Conservation (phyloP, 2,888 invertebrate species). For the Sinotaia quadrata region DNA sequence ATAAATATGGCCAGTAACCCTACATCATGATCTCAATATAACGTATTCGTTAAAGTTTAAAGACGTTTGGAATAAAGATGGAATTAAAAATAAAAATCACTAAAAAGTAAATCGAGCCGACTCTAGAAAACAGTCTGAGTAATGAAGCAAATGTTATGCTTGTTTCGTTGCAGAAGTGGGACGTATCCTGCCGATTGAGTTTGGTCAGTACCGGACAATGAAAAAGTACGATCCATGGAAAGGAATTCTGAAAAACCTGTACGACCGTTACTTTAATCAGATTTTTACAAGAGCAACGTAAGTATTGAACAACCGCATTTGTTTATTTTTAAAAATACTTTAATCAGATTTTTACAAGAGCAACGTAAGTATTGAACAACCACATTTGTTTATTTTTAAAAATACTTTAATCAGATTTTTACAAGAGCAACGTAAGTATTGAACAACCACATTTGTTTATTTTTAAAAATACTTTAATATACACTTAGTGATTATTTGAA, state of each 20-base stretch:
- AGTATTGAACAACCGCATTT: constrained; percentile 35
- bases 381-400: background rate
- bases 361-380: constrained; percentile 51
- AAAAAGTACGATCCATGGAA: constrained; percentile 85
- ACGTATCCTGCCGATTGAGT: constrained; percentile 81
- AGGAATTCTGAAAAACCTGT: constrained; percentile 82
- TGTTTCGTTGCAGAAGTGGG: constrained; percentile 56
- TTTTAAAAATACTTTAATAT: constrained; percentile 45
- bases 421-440: constrained; percentile 58
- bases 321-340: constrained; percentile 37
- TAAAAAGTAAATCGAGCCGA: background rate
- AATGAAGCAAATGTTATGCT: background rate
- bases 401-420: constrained; percentile 58
- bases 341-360: constrained; percentile 57
- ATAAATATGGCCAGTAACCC: too few species aligned
- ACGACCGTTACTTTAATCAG: constrained; percentile 59
- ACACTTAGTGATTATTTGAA: background rate
- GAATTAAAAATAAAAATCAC: background rate
- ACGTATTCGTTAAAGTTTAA: too few species aligned
- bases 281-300: constrained; percentile 59
- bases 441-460: background rate
- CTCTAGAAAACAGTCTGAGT: background rate
- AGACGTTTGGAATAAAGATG: too few species aligned
- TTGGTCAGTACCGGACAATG: constrained; percentile 78
- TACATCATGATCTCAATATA: too few species aligned